A percentile compares a stretch with the other conserved stretches of the same genome.
Conservation (phyloP, 2,888 invertebrate genomes). For the Euspilapteryx auroguttella region DNA sequence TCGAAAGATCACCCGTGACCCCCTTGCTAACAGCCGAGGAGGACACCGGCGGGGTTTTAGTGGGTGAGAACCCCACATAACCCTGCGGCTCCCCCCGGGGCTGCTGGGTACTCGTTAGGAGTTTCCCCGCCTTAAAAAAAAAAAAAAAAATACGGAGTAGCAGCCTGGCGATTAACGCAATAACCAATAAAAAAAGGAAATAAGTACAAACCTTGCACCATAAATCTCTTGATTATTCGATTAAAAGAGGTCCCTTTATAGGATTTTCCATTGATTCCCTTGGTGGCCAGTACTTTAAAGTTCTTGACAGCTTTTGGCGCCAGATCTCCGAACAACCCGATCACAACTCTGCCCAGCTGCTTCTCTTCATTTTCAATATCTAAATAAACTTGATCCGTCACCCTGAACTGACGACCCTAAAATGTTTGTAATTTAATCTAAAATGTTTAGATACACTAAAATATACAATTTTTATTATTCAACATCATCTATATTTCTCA, state of each 20-base stretch:
- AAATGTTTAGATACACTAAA: slow-evolving; percentile 4
- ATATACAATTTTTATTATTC: no score
- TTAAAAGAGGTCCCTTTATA: slow-evolving; percentile 83
- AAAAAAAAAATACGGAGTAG: no score
- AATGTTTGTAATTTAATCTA: slow-evolving; percentile 12
- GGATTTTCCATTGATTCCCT: slow-evolving; percentile 73
- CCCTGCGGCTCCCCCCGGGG: no score
- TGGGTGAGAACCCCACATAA: no score
- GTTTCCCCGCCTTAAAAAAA: no score
- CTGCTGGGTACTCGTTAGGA: no score
- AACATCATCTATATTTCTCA: no score
- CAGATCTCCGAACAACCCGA: slow-evolving; percentile 87
- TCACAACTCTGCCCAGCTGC: slow-evolving; percentile 73
- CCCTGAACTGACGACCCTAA: slow-evolving; percentile 65
- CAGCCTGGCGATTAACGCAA: no score
- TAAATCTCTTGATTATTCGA: slow-evolving; percentile 84
- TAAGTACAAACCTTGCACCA: slow-evolving; percentile 88
- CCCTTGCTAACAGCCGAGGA: no score
- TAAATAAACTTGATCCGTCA: slow-evolving; percentile 82
- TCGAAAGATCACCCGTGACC: no score
- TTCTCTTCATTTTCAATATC: slow-evolving; percentile 77
- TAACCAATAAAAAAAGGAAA: no score
- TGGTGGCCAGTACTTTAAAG: slow-evolving; percentile 78
- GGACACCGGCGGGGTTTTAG: no score
- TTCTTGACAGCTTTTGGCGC: slow-evolving; percentile 87